These are phyloP conservation scores for Taenaris catops DNA, from an alignment of 2,888 invertebrate species.

Conservation along the genomic window DNA sequence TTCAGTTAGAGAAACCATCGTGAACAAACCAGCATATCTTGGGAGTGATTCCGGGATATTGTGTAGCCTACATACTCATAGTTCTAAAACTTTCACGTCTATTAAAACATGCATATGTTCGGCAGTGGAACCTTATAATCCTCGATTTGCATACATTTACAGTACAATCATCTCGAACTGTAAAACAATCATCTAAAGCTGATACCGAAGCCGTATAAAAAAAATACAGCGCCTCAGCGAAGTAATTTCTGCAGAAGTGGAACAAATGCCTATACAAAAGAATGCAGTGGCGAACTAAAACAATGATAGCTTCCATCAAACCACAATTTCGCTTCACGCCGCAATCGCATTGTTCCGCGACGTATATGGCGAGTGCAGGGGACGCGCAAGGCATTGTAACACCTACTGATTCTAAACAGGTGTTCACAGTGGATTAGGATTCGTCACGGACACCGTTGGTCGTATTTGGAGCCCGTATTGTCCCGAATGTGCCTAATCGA, in stretches of 20 bases:
- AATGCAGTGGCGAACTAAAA: conserved; percentile 6
- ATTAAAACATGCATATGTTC: no score
- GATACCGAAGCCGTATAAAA: not conserved
- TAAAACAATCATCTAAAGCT: no score
- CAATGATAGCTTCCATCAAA: conserved; percentile 4
- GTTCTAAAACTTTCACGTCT: no score
- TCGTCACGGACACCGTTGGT: conserved; percentile 16
- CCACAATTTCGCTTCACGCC: conserved; percentile 10
- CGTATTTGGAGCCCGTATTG: conserved; percentile 11
- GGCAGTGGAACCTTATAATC: no score
- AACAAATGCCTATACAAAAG: not conserved
- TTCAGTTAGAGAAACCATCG: no score
- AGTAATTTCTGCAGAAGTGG: conserved; percentile 1
- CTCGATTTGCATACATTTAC: no score
- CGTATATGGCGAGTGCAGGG: conserved; percentile 13
- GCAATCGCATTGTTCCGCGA: conserved; percentile 10
- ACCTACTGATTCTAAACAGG: conserved; percentile 15
- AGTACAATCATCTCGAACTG: no score
- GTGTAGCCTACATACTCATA: no score
- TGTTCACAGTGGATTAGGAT: conserved; percentile 19
- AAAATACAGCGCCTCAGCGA: not conserved
- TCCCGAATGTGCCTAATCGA: not conserved
- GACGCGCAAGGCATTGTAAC: conserved; percentile 18
- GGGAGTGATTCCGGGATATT: no score
- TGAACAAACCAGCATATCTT: no score